phyloP scores from a whole-genome alignment of 1,140 invertebrate species.

The Laupala kohalensis region DNA sequence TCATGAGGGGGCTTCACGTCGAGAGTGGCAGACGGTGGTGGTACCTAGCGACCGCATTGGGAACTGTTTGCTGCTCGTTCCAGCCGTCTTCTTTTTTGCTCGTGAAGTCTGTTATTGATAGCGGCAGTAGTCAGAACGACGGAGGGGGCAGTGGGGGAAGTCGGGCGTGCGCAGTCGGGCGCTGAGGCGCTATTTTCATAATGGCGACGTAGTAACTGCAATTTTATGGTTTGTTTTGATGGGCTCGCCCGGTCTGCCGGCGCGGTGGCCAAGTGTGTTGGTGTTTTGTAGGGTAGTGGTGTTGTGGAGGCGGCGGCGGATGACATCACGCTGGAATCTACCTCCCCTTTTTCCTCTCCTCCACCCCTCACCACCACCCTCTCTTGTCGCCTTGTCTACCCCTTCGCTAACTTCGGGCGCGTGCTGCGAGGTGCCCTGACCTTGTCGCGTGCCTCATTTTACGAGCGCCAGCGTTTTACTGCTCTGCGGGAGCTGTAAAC shows the following conservation, averaged over 20 bases:
- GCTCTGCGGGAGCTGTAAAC: background rate
- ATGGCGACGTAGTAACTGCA: slow-evolving; percentile 6
- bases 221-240: slow-evolving; percentile 10
- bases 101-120: background rate
- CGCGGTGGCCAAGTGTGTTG: too few species aligned
- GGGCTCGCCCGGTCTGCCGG: background rate
- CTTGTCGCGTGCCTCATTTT: slow-evolving; percentile 8
- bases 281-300: slow-evolving; percentile 4
- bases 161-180: background rate
- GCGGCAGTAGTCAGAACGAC: background rate
- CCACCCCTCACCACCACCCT: background rate
- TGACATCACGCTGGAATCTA: background rate
- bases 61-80: background rate
- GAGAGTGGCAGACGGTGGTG: background rate
- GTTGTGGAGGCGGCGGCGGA: too few species aligned
- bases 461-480: background rate
- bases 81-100: background rate
- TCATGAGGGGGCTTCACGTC: background rate
- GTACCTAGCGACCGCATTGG: background rate
- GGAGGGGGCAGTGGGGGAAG: background rate
- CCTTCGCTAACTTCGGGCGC: background rate
- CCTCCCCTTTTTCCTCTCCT: background rate
- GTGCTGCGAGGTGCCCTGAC: background rate
- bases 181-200: slow-evolving; percentile 6
- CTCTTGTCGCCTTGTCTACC: background rate